Percentiles rank a stretch among this genome's conserved stretches.
These are phyloP conservation scores for Hydropsyche betteni DNA, from an alignment of 2,888 invertebrate species.

Conservation along the genomic window DNA sequence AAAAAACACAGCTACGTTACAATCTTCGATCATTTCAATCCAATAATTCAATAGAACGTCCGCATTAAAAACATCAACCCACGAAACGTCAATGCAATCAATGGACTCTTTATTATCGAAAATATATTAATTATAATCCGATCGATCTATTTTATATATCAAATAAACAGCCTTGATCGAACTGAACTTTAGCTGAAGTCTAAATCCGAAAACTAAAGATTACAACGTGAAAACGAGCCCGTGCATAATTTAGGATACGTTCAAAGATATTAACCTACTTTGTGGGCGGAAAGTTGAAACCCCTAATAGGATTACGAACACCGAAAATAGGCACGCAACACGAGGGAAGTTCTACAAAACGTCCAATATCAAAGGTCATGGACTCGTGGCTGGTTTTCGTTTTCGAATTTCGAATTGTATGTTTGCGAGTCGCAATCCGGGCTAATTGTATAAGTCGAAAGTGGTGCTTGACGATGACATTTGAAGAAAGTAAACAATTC, in stretches of 20 bases:
- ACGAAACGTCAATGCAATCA: no score
- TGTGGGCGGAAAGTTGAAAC: conserved; percentile 23
- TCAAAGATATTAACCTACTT: conserved; percentile 20
- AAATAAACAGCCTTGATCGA: neutral
- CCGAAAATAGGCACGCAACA: conserved; percentile 28
- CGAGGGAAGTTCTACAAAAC: neutral
- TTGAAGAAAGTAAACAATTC: neutral
- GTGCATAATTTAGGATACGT: neutral
- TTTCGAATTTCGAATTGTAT: neutral
- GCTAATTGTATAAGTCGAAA: neutral
- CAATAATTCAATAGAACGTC: no score
- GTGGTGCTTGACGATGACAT: neutral
- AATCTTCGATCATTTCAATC: no score
- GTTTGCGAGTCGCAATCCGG: neutral
- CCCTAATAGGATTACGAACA: conserved; percentile 29
- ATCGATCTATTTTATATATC: no score
- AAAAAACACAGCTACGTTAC: no score
- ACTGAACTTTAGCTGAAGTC: neutral
- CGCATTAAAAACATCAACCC: no score
- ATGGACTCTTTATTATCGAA: no score
- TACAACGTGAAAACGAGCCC: neutral
- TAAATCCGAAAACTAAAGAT: conserved; percentile 17
- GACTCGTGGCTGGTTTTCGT: conserved; percentile 14
- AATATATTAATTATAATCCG: no score
- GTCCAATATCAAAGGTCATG: conserved; percentile 4